Conservation (phyloP, 2,797 vertebrate species). For the Emys orbicularis region DNA sequence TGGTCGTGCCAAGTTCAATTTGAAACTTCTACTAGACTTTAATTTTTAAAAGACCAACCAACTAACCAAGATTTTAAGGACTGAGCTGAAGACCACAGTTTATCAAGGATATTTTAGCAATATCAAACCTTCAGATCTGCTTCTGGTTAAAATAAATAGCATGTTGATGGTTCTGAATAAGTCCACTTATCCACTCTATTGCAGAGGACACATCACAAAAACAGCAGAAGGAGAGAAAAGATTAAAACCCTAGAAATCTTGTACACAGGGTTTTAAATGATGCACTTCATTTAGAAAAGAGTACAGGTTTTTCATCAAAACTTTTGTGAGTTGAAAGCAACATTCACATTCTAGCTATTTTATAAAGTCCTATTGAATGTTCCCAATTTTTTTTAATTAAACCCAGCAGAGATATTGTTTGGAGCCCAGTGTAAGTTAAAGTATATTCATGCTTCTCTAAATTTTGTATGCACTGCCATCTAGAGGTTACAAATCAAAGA, state of each 20-base stretch:
- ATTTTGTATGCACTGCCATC: constrained; percentile 35
- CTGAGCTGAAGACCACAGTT: not conserved
- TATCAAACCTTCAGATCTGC: not conserved
- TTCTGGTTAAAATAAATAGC: not conserved
- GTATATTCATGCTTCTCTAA: not conserved
- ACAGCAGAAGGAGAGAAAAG: not conserved
- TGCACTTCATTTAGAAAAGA: not conserved
- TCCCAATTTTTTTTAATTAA: constrained; percentile 12
- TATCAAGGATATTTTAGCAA: not conserved
- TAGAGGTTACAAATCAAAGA: not conserved
- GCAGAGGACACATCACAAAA: not conserved
- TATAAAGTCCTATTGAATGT: not conserved
- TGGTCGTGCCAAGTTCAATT: not conserved
- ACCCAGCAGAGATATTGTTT: not conserved
- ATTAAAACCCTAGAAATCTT: not conserved
- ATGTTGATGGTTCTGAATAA: not conserved
- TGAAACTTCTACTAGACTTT: not conserved
- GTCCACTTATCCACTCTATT: not conserved
- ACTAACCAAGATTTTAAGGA: not conserved
- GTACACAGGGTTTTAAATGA: not conserved
- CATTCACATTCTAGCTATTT: fast-evolving
- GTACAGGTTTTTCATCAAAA: not conserved
- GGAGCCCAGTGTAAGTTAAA: not conserved
- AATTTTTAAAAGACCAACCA: not conserved
- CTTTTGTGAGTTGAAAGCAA: not conserved